Evolutionary conservation across 2,797 vertebrate species (phyloP).

Genomic region (Helostoma temminkii): DNA sequence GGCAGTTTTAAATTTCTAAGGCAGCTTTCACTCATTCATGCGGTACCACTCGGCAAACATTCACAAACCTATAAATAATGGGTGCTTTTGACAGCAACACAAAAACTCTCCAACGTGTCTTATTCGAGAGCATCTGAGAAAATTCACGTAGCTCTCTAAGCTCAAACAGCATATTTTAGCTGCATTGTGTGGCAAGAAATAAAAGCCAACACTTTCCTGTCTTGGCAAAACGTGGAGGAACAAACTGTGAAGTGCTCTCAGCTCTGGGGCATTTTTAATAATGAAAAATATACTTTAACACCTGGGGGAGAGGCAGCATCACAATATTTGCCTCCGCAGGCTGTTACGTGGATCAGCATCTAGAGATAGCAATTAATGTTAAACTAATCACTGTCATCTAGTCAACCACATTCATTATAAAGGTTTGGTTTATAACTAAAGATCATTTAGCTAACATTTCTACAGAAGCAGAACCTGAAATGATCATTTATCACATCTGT

Average conservation of each 20-base stretch:
- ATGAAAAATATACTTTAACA: slow-evolving; percentile 19
- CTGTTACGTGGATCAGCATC: slow-evolving; percentile 8
- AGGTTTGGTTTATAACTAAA: not conserved
- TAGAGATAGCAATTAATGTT: slow-evolving; percentile 1
- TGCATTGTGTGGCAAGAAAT: slow-evolving; percentile 5
- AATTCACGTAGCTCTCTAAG: not conserved
- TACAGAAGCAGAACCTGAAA: not conserved
- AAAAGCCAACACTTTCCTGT: not conserved
- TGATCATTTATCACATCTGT: not conserved
- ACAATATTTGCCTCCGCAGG: not conserved
- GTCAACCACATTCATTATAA: not conserved
- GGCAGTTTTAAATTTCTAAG: slow-evolving; percentile 1
- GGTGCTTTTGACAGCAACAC: not conserved
- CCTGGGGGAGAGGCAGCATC: not conserved
- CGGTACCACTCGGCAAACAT: slow-evolving; percentile 23
- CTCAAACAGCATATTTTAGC: not conserved
- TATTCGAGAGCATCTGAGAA: slow-evolving; percentile 5
- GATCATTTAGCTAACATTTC: too few species aligned
- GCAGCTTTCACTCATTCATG: slow-evolving; percentile 24
- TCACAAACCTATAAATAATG: slow-evolving; percentile 7
- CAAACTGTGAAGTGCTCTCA: slow-evolving; percentile 4
- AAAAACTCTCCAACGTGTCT: not conserved
- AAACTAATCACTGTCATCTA: slow-evolving; percentile 2
- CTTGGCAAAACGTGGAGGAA: slow-evolving; percentile 25
- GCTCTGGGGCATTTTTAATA: slow-evolving; percentile 8